Base-by-base conservation (phyloP, 2,888 invertebrate genomes). In the Rhagonycha fulva region DNA sequence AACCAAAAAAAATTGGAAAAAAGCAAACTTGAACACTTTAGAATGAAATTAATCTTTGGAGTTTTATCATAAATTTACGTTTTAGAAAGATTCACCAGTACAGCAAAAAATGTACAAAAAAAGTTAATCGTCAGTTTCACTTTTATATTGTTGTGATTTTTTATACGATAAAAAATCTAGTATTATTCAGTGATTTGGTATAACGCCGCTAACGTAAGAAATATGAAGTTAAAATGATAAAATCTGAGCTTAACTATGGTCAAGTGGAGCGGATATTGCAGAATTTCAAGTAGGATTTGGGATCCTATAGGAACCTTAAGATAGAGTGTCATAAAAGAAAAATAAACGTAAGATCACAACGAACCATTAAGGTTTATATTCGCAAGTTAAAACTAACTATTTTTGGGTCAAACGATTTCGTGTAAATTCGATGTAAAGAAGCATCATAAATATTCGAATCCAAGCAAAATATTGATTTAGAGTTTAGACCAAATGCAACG, bases 391-490 rank as follows among this genome's bases (percentile, higher is more conserved):
- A 47, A 47, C 47, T 47, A 47, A 47, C 47, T 47, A 47, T 47
- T 47, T 47, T 47, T 47, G 47, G 47, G 47, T 47, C 47, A 47
- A 47, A 47, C 47, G 47, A 47, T 47, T 47, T 47, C 47, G 47
- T 7, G 47, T 63, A 66, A 70, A 74, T 66, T 60, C 70, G 60
- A 62, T 66, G 26, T 62, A 66, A 70, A 69, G 14, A 69, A 71
- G 60, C 68, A 74, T 60, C 70, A 71, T 75, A 71, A 30, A 75
- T 70, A 75, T 73, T 74, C 76, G 69, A 69, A 71, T 66, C 70
- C 72, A 68, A 73, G 68, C 75, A 69, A 74, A 74, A 76, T 80
- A 80, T 80, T 80, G 80, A 80, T 80, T 79, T 76, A 76, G 71
- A 71, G 79, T 80, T 79, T 76, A 76, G 71, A 71, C 75, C 71